Conservation (phyloP, 30 jellyfish, hydroid and myxozoan species). For the Cassiopea xamachana region DNA sequence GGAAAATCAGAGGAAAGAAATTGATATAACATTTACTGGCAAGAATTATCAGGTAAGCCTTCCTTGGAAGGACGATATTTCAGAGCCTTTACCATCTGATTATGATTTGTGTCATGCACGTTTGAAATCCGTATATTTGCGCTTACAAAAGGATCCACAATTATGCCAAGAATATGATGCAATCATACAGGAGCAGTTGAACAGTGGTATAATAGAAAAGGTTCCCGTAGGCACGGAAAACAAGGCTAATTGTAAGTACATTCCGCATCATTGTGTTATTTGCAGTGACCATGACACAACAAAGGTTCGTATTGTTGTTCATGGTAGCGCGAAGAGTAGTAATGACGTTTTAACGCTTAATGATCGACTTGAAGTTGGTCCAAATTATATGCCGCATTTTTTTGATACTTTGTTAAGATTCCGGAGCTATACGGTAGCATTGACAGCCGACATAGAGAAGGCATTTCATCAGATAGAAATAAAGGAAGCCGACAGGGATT, state of each 20-base stretch:
- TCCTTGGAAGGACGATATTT: constrained; percentile 45
- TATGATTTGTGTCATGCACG: constrained; percentile 7
- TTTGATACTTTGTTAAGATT: not conserved
- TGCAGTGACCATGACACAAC: constrained; percentile 29
- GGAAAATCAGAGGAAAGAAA: not conserved
- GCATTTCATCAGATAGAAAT: constrained; percentile 39
- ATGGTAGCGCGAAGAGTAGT: constrained; percentile 8
- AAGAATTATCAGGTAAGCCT: constrained; percentile 62
- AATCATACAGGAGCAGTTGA: constrained; percentile 12
- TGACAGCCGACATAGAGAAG: constrained; percentile 41
- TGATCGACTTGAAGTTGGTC: constrained; percentile 22
- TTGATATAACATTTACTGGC: constrained; percentile 38
- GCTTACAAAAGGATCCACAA: constrained; percentile 12
- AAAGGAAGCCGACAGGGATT: constrained; percentile 44
- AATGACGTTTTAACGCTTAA: not conserved
- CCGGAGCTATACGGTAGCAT: constrained; percentile 7
- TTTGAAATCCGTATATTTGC: not conserved
- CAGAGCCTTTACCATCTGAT: constrained; percentile 52
- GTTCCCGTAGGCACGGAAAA: not conserved
- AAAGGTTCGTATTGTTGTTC: constrained; percentile 28
- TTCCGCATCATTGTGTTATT: constrained; percentile 18
- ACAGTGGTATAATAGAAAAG: not conserved
- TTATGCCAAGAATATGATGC: not conserved
- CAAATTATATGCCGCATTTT: not conserved
- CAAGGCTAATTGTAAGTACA: not conserved